Evolutionary conservation across 2,113 vertebrate species (phyloP).

Genomic region (Chamaea fasciata): DNA sequence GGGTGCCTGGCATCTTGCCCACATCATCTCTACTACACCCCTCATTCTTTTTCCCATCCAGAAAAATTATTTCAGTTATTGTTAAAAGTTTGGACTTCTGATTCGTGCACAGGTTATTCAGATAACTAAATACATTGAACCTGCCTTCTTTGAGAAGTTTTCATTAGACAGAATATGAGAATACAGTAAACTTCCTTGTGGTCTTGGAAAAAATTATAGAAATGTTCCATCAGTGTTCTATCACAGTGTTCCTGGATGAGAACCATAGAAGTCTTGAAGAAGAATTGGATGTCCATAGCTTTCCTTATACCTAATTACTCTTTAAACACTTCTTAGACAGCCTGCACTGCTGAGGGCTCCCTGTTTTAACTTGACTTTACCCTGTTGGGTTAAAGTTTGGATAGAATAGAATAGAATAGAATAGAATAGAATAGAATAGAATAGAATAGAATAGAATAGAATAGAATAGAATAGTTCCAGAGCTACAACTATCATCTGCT

Average conservation of each 20-base stretch:
- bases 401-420: not conserved
- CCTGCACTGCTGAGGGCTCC: not conserved
- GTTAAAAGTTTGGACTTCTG: not conserved
- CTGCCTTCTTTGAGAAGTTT: not conserved
- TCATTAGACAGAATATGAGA: not conserved
- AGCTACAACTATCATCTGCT: not conserved
- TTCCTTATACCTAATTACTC: not conserved
- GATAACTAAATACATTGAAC: not conserved
- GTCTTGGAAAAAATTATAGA: not conserved
- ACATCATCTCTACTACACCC: not conserved
- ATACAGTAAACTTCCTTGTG: not conserved
- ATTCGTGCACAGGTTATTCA: not conserved
- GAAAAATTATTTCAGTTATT: not conserved
- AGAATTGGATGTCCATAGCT: not conserved
- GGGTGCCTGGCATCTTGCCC: not conserved
- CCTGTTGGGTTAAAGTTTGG: not conserved
- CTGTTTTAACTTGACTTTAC: not conserved
- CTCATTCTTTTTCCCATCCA: not conserved
- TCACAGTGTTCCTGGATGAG: not conserved
- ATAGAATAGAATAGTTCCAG: not conserved
- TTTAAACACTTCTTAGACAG: not conserved
- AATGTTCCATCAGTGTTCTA: not conserved
- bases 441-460: not conserved
- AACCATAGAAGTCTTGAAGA: not conserved
- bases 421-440: not conserved